These are phyloP conservation scores for Drosophila punjabiensis DNA, from an alignment of 1,140 invertebrate species.

Conservation along the genomic window DNA sequence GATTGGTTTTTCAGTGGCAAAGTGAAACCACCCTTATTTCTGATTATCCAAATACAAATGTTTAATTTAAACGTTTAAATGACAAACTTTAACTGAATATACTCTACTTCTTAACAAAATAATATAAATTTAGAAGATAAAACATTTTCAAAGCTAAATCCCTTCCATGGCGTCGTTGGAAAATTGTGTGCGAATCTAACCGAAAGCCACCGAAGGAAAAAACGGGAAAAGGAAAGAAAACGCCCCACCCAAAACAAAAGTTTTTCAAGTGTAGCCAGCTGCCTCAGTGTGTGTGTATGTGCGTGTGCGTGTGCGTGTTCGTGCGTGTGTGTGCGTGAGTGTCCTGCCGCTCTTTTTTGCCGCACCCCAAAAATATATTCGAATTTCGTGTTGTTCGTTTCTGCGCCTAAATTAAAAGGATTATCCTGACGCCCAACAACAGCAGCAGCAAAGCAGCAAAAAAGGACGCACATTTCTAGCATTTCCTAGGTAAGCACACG, in stretches of 20 bases:
- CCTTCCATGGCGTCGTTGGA: conserved; percentile 42
- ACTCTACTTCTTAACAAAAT: background rate
- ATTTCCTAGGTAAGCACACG: conserved; percentile 51
- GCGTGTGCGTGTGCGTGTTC: conserved; percentile 3
- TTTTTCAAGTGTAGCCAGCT: conserved; percentile 74
- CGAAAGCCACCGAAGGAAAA: conserved; percentile 25
- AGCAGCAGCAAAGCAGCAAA: background rate
- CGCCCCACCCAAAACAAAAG: conserved; percentile 75
- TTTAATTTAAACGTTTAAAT: background rate
- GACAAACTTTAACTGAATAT: background rate
- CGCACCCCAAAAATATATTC: conserved; percentile 64
- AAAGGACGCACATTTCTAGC: conserved; percentile 28
- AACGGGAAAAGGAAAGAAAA: conserved; percentile 39
- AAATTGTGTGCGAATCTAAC: conserved; percentile 50
- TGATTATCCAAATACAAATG: conserved; percentile 3
- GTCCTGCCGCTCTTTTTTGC: conserved; percentile 50
- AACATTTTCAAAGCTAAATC: conserved; percentile 31
- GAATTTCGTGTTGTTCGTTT: conserved; percentile 38
- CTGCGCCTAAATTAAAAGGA: conserved; percentile 69
- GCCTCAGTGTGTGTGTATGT: conserved; percentile 20
- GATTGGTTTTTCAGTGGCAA: conserved; percentile 50
- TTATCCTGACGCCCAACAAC: conserved; percentile 52
- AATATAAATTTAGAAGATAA: conserved; percentile 21
- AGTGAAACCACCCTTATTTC: conserved; percentile 53
- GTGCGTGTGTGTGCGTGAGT: conserved; percentile 14